These are phyloP conservation scores for Rhinichthys osculus DNA, from an alignment of 2,797 vertebrate genomes.

Conservation along the genomic window DNA sequence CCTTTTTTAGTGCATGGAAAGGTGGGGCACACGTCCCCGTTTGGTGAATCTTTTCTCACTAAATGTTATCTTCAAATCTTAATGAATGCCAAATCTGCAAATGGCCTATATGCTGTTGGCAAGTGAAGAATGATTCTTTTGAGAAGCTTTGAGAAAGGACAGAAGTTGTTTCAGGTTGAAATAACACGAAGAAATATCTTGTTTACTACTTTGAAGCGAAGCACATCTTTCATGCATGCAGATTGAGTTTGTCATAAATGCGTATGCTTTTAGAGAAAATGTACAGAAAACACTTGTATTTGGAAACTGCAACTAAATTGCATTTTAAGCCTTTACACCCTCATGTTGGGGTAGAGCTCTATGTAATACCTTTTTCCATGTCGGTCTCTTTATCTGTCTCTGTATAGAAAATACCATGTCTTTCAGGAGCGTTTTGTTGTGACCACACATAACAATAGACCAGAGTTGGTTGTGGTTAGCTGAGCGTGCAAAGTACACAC, in stretches of 20 bases:
- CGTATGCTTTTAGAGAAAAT: background rate
- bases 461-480: conserved; percentile 43
- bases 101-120: conserved; percentile 51
- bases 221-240: background rate
- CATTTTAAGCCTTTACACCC: conserved; percentile 8
- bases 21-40: conserved; percentile 39
- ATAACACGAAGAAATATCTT: background rate
- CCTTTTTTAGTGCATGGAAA: conserved; percentile 45
- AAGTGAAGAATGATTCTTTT: conserved; percentile 58
- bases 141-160: conserved; percentile 35
- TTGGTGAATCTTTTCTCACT: conserved; percentile 54
- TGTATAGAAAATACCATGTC: conserved; percentile 37
- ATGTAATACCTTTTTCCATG: conserved; percentile 27
- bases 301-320: conserved; percentile 17
- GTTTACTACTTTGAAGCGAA: background rate
- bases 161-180: conserved; percentile 26
- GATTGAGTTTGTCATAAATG: background rate
- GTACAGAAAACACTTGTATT: background rate
- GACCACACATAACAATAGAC: conserved; percentile 41
- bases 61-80: conserved; percentile 59
- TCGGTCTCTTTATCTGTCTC: conserved; percentile 14
- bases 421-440: conserved; percentile 52
- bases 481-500: conserved; percentile 46
- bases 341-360: conserved; percentile 28
- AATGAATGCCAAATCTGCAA: conserved; percentile 59